Conservation (phyloP, 2,797 vertebrate genomes). For the Silurus aristotelis region DNA sequence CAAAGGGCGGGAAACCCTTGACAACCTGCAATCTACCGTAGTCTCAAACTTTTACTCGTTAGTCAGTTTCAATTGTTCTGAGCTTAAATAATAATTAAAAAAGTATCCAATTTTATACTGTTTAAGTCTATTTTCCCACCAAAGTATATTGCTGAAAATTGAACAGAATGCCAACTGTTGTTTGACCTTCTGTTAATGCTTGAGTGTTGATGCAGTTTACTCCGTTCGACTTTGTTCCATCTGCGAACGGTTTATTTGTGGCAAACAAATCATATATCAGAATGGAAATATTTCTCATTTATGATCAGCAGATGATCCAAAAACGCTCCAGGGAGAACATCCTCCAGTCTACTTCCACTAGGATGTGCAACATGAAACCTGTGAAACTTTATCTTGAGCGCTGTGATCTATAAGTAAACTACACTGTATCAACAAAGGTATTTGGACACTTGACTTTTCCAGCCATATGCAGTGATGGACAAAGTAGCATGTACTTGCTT, state of each 20-base stretch:
- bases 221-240: background rate
- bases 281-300: conserved; percentile 12
- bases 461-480: too few species aligned
- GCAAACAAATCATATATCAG: background rate
- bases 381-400: background rate
- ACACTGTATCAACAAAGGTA: background rate
- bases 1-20: background rate
- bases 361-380: background rate
- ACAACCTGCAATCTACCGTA: background rate
- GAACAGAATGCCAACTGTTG: background rate
- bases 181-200: background rate
- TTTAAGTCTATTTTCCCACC: background rate
- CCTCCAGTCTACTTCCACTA: background rate
- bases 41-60: background rate
- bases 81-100: background rate
- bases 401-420: background rate
- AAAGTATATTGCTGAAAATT: background rate
- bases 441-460: too few species aligned
- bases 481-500: too few species aligned
- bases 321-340: background rate
- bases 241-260: background rate
- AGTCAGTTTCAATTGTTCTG: background rate
- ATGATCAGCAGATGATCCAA: conserved; percentile 9
- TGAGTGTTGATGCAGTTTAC: background rate
- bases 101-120: background rate